Percentiles rank a stretch among this genome's conserved stretches.
Evolutionary conservation across 2,797 vertebrate genomes (phyloP).

Genomic region (Coccyzus lansbergi): DNA sequence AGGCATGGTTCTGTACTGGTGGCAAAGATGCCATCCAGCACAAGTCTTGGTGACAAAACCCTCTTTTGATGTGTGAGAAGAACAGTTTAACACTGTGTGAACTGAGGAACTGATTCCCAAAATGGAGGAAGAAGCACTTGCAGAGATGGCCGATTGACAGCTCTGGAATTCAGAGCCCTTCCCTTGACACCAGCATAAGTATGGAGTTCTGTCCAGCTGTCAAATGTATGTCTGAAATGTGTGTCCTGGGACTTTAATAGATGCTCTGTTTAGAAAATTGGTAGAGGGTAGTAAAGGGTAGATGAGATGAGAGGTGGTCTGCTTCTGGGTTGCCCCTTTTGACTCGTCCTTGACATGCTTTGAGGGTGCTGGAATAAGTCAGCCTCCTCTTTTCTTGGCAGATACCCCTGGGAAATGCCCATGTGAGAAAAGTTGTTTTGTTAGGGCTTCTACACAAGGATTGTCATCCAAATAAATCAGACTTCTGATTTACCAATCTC

Average conservation of each 20-base stretch:
- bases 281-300: not conserved
- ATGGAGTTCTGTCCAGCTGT: not conserved
- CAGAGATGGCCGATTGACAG: not conserved
- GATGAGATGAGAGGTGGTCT: not conserved
- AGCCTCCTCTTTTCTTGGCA: not conserved
- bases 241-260: not conserved
- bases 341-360: not conserved
- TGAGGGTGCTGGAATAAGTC: not conserved
- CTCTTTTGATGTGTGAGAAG: accelerated
- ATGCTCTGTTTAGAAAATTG: not conserved
- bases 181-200: not conserved
- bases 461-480: not conserved
- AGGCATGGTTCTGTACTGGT: not conserved
- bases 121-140: not conserved
- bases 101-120: not conserved
- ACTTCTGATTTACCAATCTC: not conserved
- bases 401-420: not conserved
- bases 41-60: not conserved
- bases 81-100: not conserved
- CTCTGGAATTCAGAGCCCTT: not conserved
- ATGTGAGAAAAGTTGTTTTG: not conserved
- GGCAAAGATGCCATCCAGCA: not conserved
- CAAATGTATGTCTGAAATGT: not conserved
- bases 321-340: not conserved
- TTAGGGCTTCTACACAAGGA: not conserved